A percentile compares a stretch with the other conserved stretches of the same genome.
Conservation (phyloP, 2,888 invertebrate genomes). For the Hypselothyrea guttata region DNA sequence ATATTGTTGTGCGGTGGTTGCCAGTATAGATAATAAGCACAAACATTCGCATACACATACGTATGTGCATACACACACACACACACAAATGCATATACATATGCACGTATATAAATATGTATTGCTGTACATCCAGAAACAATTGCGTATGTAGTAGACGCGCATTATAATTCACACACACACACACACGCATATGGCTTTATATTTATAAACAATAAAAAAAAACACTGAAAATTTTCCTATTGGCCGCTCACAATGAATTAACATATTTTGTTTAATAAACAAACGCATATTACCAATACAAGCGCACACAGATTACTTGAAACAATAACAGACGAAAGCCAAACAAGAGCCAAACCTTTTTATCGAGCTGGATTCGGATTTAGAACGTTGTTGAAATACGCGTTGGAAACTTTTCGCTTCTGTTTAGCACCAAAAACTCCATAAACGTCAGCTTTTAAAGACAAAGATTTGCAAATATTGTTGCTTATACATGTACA, state of each 20-base stretch:
- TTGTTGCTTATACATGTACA: slow-evolving; percentile 47
- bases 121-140: slow-evolving; percentile 18
- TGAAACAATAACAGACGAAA: slow-evolving; percentile 62
- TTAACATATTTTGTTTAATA: slow-evolving; percentile 42
- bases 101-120: slow-evolving; percentile 19
- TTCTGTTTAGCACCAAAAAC: slow-evolving; percentile 58
- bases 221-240: slow-evolving; percentile 2
- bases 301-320: slow-evolving; percentile 17
- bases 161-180: slow-evolving; percentile 20
- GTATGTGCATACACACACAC: slow-evolving; percentile 11
- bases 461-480: slow-evolving; percentile 70
- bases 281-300: slow-evolving; percentile 49
- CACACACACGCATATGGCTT: slow-evolving; percentile 22
- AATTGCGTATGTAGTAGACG: slow-evolving; percentile 28
- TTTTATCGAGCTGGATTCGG: slow-evolving; percentile 28
- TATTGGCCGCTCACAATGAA: slow-evolving; percentile 12
- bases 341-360: slow-evolving; percentile 50
- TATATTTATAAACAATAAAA: slow-evolving; percentile 24
- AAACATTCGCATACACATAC: slow-evolving; percentile 12
- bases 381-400: slow-evolving; percentile 27
- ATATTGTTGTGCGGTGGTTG: slow-evolving; percentile 19
- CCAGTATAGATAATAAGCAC: slow-evolving; percentile 38
- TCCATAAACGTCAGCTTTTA: slow-evolving; percentile 66
- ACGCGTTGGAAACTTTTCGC: slow-evolving; percentile 31
- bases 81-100: slow-evolving; percentile 17